A percentile compares a stretch with the other conserved stretches of the same genome.
Conservation (phyloP, 2,888 invertebrate species). For the Diarsia mendica region DNA sequence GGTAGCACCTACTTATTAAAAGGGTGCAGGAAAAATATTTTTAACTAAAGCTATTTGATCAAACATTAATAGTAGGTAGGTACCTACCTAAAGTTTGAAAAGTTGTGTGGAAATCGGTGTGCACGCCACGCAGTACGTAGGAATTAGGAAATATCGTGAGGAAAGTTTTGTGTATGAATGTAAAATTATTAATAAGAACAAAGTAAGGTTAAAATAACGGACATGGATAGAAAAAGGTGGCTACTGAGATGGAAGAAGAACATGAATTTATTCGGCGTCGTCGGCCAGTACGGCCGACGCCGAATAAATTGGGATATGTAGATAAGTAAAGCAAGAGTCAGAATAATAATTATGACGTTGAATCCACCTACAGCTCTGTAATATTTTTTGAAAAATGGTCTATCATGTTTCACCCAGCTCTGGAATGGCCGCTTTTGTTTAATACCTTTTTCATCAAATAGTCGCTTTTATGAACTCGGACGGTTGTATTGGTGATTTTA, state of each 20-base stretch:
- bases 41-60: neutral
- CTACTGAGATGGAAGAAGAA: too few species aligned
- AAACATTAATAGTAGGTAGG: neutral
- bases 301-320: neutral
- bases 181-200: neutral
- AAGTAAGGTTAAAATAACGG: neutral
- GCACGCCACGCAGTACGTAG: neutral
- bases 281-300: too few species aligned
- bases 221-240: neutral
- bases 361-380: neutral
- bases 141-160: neutral
- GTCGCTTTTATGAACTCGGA: too few species aligned
- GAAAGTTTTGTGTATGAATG: neutral
- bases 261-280: too few species aligned
- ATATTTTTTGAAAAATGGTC: neutral
- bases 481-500: too few species aligned
- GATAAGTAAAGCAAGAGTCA: too few species aligned
- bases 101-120: neutral
- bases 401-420: neutral
- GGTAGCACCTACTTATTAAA: neutral
- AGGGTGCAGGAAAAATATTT: neutral
- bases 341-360: too few species aligned
- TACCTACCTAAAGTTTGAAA: neutral
- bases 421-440: neutral
- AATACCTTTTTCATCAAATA: too few species aligned